Percentiles rank a stretch among this genome's conserved stretches.
phyloP scores from a whole-genome alignment of 2,113 vertebrate genomes.

The Sakesphorus luctuosus region DNA sequence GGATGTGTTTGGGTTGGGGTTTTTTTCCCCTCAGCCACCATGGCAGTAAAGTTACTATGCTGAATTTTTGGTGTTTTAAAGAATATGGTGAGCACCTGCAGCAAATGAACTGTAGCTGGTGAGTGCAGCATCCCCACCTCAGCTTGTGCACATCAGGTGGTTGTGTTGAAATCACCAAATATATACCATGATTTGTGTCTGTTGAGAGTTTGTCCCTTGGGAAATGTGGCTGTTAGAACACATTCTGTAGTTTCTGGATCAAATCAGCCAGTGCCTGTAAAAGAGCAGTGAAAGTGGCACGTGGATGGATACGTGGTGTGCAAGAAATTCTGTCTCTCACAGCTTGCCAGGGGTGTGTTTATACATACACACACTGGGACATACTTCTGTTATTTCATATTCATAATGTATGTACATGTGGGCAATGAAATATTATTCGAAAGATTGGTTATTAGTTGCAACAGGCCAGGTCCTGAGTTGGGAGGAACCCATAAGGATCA shows the following conservation, averaged over 20 bases:
- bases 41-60: neutral
- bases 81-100: neutral
- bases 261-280: neutral
- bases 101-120: neutral
- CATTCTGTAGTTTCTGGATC: neutral
- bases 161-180: neutral
- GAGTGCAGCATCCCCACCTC: neutral
- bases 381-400: neutral
- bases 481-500: neutral
- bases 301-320: fast-evolving
- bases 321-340: neutral
- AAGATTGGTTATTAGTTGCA: neutral
- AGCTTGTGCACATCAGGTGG: fast-evolving
- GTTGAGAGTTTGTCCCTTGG: neutral
- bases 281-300: neutral
- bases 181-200: neutral
- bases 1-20: neutral
- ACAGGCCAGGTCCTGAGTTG: neutral
- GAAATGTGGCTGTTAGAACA: neutral
- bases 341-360: neutral
- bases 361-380: neutral
- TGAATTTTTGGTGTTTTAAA: neutral
- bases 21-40: neutral
- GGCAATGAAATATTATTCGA: neutral
- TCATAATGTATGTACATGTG: neutral